Conservation (phyloP, 2,888 invertebrate genomes). For the Leptinotarsa juncta region DNA sequence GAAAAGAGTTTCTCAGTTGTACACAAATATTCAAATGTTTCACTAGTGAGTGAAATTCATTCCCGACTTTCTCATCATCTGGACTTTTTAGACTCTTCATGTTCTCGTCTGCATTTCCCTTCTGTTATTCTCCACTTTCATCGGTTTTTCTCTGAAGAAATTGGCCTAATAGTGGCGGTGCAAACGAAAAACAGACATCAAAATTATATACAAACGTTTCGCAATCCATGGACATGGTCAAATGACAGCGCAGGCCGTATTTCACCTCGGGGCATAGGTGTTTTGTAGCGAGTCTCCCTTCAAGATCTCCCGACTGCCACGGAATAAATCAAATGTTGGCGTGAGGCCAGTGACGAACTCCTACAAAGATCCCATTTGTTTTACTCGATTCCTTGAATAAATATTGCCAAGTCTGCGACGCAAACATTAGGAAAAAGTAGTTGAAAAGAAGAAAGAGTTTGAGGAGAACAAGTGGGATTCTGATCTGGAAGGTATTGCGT, state of each 20-base stretch:
- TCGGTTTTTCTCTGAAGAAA: background rate
- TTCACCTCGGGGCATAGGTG: slow-evolving; percentile 60
- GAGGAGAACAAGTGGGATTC: too few relatives aligned
- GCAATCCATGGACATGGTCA: slow-evolving; percentile 62
- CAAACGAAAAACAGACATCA: slow-evolving; percentile 59
- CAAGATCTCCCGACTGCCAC: slow-evolving; percentile 60
- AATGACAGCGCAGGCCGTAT: slow-evolving; percentile 61
- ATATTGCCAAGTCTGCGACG: slow-evolving; percentile 31
- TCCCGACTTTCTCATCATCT: too few relatives aligned
- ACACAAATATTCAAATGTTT: too few relatives aligned
- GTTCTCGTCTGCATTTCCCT: too few relatives aligned
- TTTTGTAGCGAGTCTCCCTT: slow-evolving; percentile 59
- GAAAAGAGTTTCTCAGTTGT: too few relatives aligned
- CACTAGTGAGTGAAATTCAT: too few relatives aligned
- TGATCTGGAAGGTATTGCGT: too few relatives aligned
- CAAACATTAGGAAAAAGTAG: background rate
- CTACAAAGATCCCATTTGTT: slow-evolving; percentile 44
- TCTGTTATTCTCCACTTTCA: background rate
- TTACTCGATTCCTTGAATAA: slow-evolving; percentile 36
- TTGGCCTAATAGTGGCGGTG: slow-evolving; percentile 44
- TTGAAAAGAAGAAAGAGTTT: background rate
- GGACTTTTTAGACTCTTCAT: too few relatives aligned
- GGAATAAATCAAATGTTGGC: slow-evolving; percentile 62
- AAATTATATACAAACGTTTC: slow-evolving; percentile 62
- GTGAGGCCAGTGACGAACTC: slow-evolving; percentile 52